Evolutionary conservation across 2,797 vertebrate genomes (phyloP).

Genomic region (Hyperoplus lanceolatus): DNA sequence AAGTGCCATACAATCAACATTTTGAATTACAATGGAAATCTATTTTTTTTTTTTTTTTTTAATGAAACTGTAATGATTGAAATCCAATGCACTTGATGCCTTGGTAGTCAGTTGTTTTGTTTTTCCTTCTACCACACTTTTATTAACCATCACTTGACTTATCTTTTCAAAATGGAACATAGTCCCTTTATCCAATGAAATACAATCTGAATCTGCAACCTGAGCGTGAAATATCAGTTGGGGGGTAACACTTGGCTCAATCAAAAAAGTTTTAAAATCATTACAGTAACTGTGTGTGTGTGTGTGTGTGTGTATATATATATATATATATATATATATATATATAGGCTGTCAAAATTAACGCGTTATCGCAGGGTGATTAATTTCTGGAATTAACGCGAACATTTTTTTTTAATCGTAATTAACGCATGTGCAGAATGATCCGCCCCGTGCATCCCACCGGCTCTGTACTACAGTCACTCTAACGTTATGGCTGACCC

Average conservation of each 20-base stretch:
- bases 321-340: too few relatives aligned
- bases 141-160: neutral
- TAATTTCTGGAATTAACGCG: too few relatives aligned
- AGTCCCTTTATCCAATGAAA: conserved; percentile 2
- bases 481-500: too few relatives aligned
- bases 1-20: neutral
- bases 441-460: too few relatives aligned
- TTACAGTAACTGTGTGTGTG: neutral
- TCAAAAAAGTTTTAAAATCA: neutral
- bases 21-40: neutral
- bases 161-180: neutral
- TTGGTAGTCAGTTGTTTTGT: too few relatives aligned
- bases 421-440: too few relatives aligned
- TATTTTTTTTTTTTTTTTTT: neutral
- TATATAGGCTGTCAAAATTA: too few relatives aligned
- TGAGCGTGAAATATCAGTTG: neutral
- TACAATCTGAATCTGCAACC: neutral
- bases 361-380: too few relatives aligned
- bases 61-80: neutral
- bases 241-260: neutral
- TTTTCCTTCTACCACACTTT: neutral
- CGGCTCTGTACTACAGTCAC: too few relatives aligned
- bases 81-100: neutral
- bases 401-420: too few relatives aligned
- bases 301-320: too few relatives aligned